Evolutionary conservation across 2,113 vertebrate genomes (phyloP), one percentile per base, ranked within the genome.

Genomic region (Sceloporus undulatus): DNA sequence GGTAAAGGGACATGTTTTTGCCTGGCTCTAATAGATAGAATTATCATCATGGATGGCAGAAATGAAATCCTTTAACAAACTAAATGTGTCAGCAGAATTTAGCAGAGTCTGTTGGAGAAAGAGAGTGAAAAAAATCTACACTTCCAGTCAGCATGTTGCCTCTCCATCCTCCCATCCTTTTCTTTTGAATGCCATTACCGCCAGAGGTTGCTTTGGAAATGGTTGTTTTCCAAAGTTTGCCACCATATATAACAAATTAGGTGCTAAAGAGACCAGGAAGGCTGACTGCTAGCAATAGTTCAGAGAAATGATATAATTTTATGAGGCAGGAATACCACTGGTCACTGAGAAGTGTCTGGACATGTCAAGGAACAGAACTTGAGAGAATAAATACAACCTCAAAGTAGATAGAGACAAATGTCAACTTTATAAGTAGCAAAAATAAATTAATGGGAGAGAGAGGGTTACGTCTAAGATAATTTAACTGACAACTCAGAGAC

Each of bases 311-410:
- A 54, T 19, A 16, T 38, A 21, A 86, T 79, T 34, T 66, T 52
- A 25, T 79, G 25, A 65, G 25, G 48, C 42, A 79, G 48, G 29
- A 10, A 7, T 5, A 71, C 11, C 42, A 38, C 29, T 11, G 76
- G 62, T 25, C 48, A 7, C 16, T 34, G 42, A 79, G 48, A 86
- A 62, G 27, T 23, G 21, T 54, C 23, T 52, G 42, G 40, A 34
- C 9, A 9, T 18, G 34, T 40, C 14, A 40, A 84, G 40, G 29
- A 38, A 70, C 27, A 29, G 76, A 25, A 70, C 18, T 0, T 2
- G n/a, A 71, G 42, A 79, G n/a, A 86, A 86, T 70, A 70, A 86
- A 86, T 56, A 11, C 34, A 79, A 54, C 77, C 38, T 86, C 76
- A 71, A 86, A 86, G 13, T 25, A 9, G 9, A 29, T 38, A 77